A percentile compares a stretch with the other conserved stretches of the same genome.
Conservation (phyloP, 37 sponge, comb jelly and placozoan genomes). For the Beroe ovata region DNA sequence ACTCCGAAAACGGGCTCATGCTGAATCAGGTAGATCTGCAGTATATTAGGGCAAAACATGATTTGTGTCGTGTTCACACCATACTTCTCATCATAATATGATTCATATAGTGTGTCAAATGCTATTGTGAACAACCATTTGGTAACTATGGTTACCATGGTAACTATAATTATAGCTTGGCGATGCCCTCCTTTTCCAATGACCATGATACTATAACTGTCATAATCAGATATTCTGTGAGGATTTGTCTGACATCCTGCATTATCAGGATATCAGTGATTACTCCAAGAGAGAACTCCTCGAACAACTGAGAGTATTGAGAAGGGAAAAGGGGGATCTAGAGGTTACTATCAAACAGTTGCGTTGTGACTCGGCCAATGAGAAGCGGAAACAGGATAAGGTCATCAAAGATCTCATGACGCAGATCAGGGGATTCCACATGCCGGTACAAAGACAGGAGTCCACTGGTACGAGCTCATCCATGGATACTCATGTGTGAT, state of each 20-base stretch:
- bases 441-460: slow-evolving; percentile 18
- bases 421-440: slow-evolving; percentile 53
- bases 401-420: slow-evolving; percentile 65
- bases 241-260: no score
- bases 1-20: slow-evolving; percentile 56
- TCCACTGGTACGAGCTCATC: background rate
- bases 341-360: slow-evolving; percentile 26
- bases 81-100: no score
- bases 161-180: no score
- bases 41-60: no score
- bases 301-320: slow-evolving; percentile 25
- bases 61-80: no score
- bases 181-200: no score
- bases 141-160: no score
- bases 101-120: no score
- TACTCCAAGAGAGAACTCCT: slow-evolving; percentile 37
- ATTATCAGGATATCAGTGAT: slow-evolving; percentile 51
- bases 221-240: no score
- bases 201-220: no score
- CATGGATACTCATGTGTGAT: no score
- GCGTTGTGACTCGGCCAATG: slow-evolving; percentile 20
- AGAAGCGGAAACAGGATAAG: slow-evolving; percentile 65
- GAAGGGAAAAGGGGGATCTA: slow-evolving; percentile 7
- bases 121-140: no score
- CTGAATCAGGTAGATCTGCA: slow-evolving; percentile 18